These are phyloP conservation scores for Opisthocomus hoazin DNA, from an alignment of 2,113 vertebrate species.

Conservation along the genomic window DNA sequence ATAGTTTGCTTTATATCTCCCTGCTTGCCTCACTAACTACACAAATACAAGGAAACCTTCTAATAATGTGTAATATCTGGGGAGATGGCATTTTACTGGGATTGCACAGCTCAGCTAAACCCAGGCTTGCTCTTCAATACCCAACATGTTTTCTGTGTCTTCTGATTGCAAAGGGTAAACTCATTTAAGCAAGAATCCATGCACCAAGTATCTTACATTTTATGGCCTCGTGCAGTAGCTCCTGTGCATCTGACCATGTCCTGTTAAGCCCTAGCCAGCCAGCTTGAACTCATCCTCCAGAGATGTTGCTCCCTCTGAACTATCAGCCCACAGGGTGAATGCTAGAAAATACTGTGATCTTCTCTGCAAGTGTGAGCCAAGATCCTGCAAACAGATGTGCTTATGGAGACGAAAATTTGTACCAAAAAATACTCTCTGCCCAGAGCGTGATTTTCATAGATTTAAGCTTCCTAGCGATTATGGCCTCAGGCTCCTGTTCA, in stretches of 20 bases:
- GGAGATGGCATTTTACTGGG: not conserved
- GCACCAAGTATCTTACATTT: not conserved
- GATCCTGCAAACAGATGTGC: not conserved
- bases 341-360: not conserved
- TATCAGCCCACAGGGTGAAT: not conserved
- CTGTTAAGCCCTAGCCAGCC: not conserved
- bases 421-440: not conserved
- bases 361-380: not conserved
- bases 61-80: not conserved
- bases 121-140: not conserved
- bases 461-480: not conserved
- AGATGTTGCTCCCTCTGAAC: not conserved
- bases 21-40: constrained; percentile 4
- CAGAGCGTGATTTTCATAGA: not conserved
- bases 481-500: not conserved
- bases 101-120: not conserved
- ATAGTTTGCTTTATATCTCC: constrained; percentile 10
- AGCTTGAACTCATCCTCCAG: not conserved
- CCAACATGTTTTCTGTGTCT: not conserved
- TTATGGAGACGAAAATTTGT: not conserved
- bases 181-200: not conserved
- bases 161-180: not conserved
- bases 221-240: not conserved
- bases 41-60: not conserved
- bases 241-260: accelerated